A percentile compares a stretch with the other conserved stretches of the same genome.
Conservation (phyloP, 2,797 vertebrate genomes). For the Acomys russatus region DNA sequence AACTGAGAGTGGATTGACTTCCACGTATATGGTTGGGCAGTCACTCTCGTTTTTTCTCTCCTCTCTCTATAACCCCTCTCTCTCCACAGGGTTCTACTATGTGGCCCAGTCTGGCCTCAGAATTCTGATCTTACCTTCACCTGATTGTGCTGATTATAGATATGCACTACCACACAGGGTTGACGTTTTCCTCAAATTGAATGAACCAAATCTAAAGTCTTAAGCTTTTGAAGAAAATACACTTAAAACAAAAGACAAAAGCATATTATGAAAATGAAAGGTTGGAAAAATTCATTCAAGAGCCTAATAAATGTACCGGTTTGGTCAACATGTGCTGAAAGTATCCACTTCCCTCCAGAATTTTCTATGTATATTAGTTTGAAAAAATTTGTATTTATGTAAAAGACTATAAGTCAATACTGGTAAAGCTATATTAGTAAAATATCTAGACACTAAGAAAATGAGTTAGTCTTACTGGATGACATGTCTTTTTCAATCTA, state of each 20-base stretch:
- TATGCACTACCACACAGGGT: not conserved
- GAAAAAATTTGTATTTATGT: conserved; percentile 48
- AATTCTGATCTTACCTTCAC: not conserved
- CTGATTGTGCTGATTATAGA: not conserved
- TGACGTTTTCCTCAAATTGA: conserved; percentile 42
- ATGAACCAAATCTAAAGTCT: not conserved
- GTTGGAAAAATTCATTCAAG: not conserved
- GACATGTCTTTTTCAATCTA: conserved; percentile 23
- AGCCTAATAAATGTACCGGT: not conserved
- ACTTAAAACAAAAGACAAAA: conserved; percentile 25
- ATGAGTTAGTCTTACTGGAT: not conserved
- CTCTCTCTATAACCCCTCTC: no score
- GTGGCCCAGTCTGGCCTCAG: not conserved
- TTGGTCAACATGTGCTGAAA: conserved; percentile 11
- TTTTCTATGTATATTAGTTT: conserved; percentile 47
- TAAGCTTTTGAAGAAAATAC: conserved; percentile 46
- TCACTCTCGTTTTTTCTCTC: not conserved
- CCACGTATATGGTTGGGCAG: not conserved
- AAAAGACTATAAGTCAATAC: not conserved
- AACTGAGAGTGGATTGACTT: not conserved
- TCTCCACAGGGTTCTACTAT: not conserved
- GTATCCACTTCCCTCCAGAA: not conserved
- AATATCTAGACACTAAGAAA: conserved; percentile 30
- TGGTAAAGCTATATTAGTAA: conserved; percentile 44
- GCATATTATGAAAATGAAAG: conserved; percentile 15